phyloP scores from a whole-genome alignment of 2,113 vertebrate species.

The Tapirus terrestris region DNA sequence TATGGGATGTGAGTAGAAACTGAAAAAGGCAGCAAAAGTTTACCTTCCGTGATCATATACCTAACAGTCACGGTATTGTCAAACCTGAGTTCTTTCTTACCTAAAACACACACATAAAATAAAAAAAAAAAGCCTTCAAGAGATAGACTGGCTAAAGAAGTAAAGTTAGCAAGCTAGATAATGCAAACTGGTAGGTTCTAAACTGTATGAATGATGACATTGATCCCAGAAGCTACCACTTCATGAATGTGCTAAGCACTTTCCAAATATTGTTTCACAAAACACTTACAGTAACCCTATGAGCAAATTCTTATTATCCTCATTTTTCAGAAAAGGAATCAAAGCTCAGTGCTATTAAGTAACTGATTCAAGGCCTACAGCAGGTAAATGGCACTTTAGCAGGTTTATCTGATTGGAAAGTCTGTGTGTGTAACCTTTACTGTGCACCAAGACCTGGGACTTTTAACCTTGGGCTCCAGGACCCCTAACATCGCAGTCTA shows the following conservation, averaged over 20 bases:
- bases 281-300: background rate
- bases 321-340: background rate
- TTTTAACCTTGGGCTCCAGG: background rate
- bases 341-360: background rate
- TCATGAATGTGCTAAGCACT: background rate
- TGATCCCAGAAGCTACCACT: background rate
- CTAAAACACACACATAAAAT: background rate
- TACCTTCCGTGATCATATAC: background rate
- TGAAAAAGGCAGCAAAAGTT: background rate
- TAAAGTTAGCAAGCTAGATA: constrained; percentile 18
- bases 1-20: background rate
- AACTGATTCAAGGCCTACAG: background rate
- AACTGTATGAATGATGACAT: background rate
- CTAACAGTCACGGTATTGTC: background rate
- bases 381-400: background rate
- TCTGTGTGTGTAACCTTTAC: background rate
- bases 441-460: background rate
- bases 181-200: background rate
- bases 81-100: background rate
- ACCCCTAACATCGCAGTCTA: background rate
- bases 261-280: constrained; percentile 23
- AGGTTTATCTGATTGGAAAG: background rate
- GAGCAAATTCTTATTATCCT: background rate
- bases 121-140: background rate
- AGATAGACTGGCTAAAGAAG: background rate